Evolutionary conservation across 2,113 vertebrate species (phyloP).

Genomic region (Antechinus stuartii): DNA sequence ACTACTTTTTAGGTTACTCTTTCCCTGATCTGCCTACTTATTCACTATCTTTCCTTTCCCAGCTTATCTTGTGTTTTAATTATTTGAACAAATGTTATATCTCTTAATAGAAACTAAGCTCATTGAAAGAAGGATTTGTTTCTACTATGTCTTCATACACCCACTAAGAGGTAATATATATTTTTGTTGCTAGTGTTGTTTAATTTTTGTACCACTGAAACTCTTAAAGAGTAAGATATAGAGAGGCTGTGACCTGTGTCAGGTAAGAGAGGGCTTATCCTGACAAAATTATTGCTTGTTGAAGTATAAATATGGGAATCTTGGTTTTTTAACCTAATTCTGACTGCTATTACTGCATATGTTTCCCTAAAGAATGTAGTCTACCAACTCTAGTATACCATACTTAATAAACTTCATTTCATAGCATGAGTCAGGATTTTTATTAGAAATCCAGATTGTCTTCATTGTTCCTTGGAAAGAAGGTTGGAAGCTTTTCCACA

Average conservation of each 20-base stretch:
- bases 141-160: not conserved
- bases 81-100: not conserved
- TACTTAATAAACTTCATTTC: not conserved
- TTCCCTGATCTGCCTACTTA: not conserved
- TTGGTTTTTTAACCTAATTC: not conserved
- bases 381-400: not conserved
- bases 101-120: not conserved
- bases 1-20: not conserved
- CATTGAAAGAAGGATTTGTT: not conserved
- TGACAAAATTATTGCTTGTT: not conserved
- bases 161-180: not conserved
- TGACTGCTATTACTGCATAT: not conserved
- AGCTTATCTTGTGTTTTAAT: not conserved
- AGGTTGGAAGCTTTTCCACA: not conserved
- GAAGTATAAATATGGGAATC: not conserved
- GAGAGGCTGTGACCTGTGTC: not conserved
- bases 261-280: not conserved
- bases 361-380: not conserved
- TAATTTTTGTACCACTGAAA: not conserved
- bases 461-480: conserved; percentile 17
- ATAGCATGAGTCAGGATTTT: not conserved
- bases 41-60: not conserved
- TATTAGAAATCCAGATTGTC: not conserved
- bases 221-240: not conserved
- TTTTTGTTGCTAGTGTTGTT: not conserved